These are phyloP conservation scores for Syrphus vitripennis DNA, from an alignment of 2,888 invertebrate species.

Conservation along the genomic window DNA sequence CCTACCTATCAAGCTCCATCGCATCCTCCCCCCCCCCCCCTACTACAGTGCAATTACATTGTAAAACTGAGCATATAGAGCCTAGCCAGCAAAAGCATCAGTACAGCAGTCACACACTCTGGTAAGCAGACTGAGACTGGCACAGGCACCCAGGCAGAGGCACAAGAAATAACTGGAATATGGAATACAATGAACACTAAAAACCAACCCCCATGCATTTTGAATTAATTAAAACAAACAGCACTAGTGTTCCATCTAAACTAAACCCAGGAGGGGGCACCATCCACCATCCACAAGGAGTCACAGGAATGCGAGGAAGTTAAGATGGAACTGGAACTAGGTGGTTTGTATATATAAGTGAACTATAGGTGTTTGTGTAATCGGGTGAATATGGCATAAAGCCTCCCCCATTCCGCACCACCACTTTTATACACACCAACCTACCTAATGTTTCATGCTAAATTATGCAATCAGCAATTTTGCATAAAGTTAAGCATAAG, in stretches of 20 bases:
- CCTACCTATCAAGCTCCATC: neutral
- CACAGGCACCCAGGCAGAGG: neutral
- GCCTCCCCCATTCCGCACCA: conserved; percentile 17
- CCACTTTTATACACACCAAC: conserved; percentile 20
- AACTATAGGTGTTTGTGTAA: conserved; percentile 44
- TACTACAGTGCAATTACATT: conserved; percentile 51
- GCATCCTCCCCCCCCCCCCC: conserved; percentile 39
- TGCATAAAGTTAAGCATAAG: conserved; percentile 73
- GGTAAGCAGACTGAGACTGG: no score
- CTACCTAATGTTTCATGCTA: conserved; percentile 74
- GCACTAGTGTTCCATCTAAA: conserved; percentile 63
- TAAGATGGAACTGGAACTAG: no score
- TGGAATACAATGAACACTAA: conserved; percentile 25
- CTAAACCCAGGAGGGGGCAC: conserved; percentile 6
- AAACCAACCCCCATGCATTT: conserved; percentile 62
- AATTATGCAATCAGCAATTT: conserved; percentile 75
- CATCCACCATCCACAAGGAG: no score
- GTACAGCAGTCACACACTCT: conserved; percentile 30
- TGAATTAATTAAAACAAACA: conserved; percentile 71
- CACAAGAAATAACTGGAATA: neutral
- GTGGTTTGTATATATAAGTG: neutral
- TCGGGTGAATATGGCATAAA: conserved; percentile 50
- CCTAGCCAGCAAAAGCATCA: conserved; percentile 17
- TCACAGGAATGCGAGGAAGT: no score
- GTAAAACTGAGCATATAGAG: conserved; percentile 16